A percentile compares a stretch with the other conserved stretches of the same genome.
These are phyloP conservation scores for Ascaphus truei DNA, from an alignment of 2,113 vertebrate species.

Conservation along the genomic window DNA sequence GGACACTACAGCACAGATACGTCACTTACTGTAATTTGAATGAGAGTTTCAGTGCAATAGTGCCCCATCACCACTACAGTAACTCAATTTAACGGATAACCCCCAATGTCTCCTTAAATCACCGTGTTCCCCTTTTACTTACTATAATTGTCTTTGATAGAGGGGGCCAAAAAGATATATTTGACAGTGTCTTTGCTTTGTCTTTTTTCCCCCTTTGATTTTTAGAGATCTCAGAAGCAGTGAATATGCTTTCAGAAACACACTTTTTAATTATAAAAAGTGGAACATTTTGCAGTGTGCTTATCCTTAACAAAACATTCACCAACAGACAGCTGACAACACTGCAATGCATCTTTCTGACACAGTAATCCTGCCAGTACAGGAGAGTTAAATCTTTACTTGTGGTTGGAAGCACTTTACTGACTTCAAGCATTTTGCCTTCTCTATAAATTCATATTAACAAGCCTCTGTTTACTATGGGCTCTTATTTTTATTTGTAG, in stretches of 20 bases:
- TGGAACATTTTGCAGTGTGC: constrained; percentile 13
- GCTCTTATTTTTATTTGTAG: constrained; percentile 29
- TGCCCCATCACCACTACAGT: too few species aligned
- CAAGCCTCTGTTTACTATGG: constrained; percentile 18
- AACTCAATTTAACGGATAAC: too few species aligned
- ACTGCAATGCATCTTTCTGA: constrained; percentile 33
- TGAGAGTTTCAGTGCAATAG: too few species aligned
- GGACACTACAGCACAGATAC: too few species aligned
- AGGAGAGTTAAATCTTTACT: constrained; percentile 1
- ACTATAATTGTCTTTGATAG: too few species aligned
- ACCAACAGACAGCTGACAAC: constrained; percentile 27
- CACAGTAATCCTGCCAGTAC: constrained; percentile 24
- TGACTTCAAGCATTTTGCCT: constrained; percentile 23
- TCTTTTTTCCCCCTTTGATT: too few species aligned
- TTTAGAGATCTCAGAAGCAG: not conserved
- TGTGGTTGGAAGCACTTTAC: constrained; percentile 33
- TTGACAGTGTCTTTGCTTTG: too few species aligned
- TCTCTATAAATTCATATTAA: constrained; percentile 37
- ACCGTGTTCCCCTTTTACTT: too few species aligned
- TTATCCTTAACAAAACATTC: constrained; percentile 32
- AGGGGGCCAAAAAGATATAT: too few species aligned
- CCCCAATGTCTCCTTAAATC: too few species aligned
- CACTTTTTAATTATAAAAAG: constrained; percentile 32
- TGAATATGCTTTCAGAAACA: constrained; percentile 10
- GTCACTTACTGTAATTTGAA: too few species aligned